Evolutionary conservation across 2,113 vertebrate genomes (phyloP).

Genomic region (Pseudorasbora parva): DNA sequence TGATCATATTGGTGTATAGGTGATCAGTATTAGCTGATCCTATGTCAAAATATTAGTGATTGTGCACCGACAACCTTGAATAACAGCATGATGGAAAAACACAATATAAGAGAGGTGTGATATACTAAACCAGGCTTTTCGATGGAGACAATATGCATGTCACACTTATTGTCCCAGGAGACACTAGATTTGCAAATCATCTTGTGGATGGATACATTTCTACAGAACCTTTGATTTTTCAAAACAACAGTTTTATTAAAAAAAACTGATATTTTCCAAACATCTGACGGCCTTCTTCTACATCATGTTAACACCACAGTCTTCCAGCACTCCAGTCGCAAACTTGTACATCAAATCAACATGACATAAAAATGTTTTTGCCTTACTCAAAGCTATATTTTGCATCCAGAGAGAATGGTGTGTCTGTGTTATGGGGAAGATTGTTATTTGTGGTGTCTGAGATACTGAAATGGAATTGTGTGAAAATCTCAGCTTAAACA

Average conservation of each 20-base stretch:
- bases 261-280: neutral
- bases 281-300: neutral
- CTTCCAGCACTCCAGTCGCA: neutral
- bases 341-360: constrained; percentile 2
- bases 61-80: neutral
- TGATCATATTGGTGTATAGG: too few relatives aligned
- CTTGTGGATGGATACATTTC: constrained; percentile 1
- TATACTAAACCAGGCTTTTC: neutral
- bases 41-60: neutral
- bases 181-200: neutral
- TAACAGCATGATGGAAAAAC: neutral
- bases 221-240: constrained; percentile 9
- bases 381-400: neutral
- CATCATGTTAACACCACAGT: constrained; percentile 5
- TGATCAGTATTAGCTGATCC: neutral
- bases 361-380: neutral
- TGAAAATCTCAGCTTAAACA: neutral
- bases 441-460: neutral
- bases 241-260: neutral
- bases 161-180: neutral
- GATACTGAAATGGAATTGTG: neutral
- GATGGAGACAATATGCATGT: neutral
- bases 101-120: neutral
- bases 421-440: neutral
- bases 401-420: neutral